Evolutionary conservation across 2,888 invertebrate species (phyloP).

Genomic region (Dasysyrphus albostriatus): DNA sequence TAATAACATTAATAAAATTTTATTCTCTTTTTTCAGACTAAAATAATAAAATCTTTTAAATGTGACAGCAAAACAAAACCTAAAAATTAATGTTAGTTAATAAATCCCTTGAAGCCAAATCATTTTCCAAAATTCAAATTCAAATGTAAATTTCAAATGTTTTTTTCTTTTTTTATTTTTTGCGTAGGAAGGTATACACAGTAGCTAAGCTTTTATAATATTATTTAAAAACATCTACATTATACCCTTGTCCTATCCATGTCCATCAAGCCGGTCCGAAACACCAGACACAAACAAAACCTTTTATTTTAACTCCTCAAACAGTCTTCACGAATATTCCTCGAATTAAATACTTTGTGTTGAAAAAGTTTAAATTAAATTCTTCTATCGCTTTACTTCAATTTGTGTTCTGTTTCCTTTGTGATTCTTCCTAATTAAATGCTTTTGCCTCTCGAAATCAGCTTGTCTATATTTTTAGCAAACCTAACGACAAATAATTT

Average conservation of each 20-base stretch:
- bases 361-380: slow-evolving; percentile 55
- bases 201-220: slow-evolving; percentile 3
- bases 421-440: slow-evolving; percentile 32
- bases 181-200: no score
- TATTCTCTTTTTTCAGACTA: not conserved
- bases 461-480: slow-evolving; percentile 34
- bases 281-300: slow-evolving; percentile 22
- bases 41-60: not conserved
- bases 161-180: not conserved
- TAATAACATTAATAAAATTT: not conserved
- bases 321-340: slow-evolving; percentile 26
- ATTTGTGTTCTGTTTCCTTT: slow-evolving; percentile 22
- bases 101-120: slow-evolving; percentile 1
- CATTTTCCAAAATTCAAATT: not conserved
- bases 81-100: slow-evolving; percentile 1
- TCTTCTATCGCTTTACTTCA: slow-evolving; percentile 18
- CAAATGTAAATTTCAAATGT: slow-evolving; percentile 6
- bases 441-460: slow-evolving; percentile 15
- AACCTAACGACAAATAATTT: slow-evolving; percentile 41
- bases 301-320: slow-evolving; percentile 12
- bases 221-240: slow-evolving; percentile 15
- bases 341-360: slow-evolving; percentile 4
- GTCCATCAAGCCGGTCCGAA: slow-evolving; percentile 15
- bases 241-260: slow-evolving; percentile 7
- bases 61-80: not conserved